Percentiles rank a stretch among this genome's conserved stretches.
phyloP scores from a whole-genome alignment of 2,888 invertebrate genomes.

The Serripes groenlandicus region DNA sequence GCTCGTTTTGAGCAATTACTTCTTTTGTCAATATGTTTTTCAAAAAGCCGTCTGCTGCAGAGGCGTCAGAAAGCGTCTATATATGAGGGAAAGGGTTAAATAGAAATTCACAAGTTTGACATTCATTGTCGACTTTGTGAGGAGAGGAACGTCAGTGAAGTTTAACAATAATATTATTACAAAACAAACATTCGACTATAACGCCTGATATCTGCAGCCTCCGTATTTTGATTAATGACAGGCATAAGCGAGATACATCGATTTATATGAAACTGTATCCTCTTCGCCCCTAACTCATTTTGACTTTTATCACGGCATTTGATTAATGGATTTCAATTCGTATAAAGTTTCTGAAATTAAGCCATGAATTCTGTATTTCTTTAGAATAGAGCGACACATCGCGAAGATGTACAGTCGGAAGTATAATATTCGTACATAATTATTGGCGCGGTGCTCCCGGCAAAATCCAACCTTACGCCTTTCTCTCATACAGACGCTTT shows the following conservation, averaged over 20 bases:
- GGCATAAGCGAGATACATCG: constrained; percentile 7
- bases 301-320: neutral
- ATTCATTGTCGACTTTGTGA: neutral
- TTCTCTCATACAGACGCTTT: no score
- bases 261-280: neutral
- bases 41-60: neutral
- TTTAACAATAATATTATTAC: neutral
- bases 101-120: no score
- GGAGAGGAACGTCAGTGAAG: neutral
- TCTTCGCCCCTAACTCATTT: neutral
- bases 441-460: no score
- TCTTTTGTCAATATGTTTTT: no score
- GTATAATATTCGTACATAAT: no score
- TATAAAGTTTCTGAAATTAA: no score
- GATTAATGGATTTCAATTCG: no score
- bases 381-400: no score
- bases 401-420: no score
- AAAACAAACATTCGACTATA: neutral
- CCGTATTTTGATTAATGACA: constrained; percentile 16
- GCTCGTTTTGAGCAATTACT: no score
- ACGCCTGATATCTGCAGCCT: neutral
- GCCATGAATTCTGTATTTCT: no score
- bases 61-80: neutral
- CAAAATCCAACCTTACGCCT: no score
- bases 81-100: neutral